These are phyloP conservation scores for Ictalurus punctatus DNA, from an alignment of 2,113 vertebrate species.

Conservation along the genomic window DNA sequence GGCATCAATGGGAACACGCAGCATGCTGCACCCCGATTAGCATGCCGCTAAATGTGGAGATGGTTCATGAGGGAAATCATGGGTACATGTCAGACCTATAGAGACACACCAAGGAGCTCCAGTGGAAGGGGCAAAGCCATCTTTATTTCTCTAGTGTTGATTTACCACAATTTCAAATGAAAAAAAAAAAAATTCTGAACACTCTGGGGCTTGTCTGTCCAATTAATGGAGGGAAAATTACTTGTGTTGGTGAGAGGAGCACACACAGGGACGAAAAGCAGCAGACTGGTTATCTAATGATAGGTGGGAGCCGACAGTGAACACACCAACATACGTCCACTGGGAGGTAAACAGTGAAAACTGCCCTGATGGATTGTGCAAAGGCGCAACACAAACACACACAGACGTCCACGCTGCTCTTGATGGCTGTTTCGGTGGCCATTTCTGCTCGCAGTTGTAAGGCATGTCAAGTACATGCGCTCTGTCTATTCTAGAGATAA, in stretches of 20 bases:
- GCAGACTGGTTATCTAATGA: conserved; percentile 67
- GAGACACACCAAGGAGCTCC: conserved; percentile 16
- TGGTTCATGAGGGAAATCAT: conserved; percentile 44
- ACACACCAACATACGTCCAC: conserved; percentile 69
- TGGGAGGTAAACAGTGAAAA: conserved; percentile 70
- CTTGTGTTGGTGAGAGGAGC: conserved; percentile 9
- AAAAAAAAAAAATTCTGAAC: conserved; percentile 31
- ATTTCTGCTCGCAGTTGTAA: conserved; percentile 18
- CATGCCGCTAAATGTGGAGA: conserved; percentile 49
- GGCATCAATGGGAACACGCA: conserved; percentile 38
- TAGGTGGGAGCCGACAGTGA: conserved; percentile 71
- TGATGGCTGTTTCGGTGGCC: conserved; percentile 26
- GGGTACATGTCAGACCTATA: conserved; percentile 17
- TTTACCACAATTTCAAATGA: conserved; percentile 41
- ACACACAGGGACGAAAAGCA: conserved; percentile 27
- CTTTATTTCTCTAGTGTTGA: conserved; percentile 34
- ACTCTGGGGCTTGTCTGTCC: conserved; percentile 43
- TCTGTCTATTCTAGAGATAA: conserved; percentile 47
- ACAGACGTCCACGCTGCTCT: conserved; percentile 40
- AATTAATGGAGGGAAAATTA: conserved; percentile 44
- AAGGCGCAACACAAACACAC: conserved; percentile 68
- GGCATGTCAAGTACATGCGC: conserved; percentile 67
- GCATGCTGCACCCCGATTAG: conserved; percentile 48
- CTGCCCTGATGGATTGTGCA: conserved; percentile 70
- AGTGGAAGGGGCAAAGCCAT: conserved; percentile 6